phyloP scores from a whole-genome alignment of 1,140 invertebrate genomes.

The Ridgeia piscesae region DNA sequence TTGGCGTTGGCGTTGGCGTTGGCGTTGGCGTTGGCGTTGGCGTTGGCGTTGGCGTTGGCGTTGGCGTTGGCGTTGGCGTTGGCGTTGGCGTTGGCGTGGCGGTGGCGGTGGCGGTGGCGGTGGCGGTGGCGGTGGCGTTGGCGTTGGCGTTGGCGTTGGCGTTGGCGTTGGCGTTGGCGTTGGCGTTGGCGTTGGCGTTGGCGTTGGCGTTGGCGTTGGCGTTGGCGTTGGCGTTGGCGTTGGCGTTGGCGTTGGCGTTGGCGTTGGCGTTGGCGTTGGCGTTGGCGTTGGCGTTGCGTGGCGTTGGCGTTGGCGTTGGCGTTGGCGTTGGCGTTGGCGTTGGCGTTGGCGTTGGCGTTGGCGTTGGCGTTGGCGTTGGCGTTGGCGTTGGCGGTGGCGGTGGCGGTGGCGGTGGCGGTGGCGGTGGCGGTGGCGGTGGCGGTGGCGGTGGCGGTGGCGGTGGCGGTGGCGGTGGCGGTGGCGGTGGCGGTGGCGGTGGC shows the following conservation, averaged over 20 bases:
- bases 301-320: background rate
- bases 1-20: background rate
- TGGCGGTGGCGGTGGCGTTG: conserved; percentile 1
- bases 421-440: conserved; percentile 11
- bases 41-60: background rate
- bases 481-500: conserved; percentile 15
- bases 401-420: conserved; percentile 9
- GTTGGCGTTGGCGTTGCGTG: background rate
- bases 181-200: conserved; percentile 2
- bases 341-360: background rate
- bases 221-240: background rate
- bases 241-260: background rate
- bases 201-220: background rate
- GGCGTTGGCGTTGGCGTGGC: conserved; percentile 9
- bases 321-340: background rate
- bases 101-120: conserved; percentile 15
- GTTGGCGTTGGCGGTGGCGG: conserved; percentile 8
- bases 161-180: background rate
- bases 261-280: background rate
- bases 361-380: background rate
- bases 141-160: background rate
- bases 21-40: background rate
- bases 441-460: conserved; percentile 11
- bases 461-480: conserved; percentile 14
- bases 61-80: background rate